Conservation (phyloP, 2,888 invertebrate genomes). For the Plagodis dolabraria region DNA sequence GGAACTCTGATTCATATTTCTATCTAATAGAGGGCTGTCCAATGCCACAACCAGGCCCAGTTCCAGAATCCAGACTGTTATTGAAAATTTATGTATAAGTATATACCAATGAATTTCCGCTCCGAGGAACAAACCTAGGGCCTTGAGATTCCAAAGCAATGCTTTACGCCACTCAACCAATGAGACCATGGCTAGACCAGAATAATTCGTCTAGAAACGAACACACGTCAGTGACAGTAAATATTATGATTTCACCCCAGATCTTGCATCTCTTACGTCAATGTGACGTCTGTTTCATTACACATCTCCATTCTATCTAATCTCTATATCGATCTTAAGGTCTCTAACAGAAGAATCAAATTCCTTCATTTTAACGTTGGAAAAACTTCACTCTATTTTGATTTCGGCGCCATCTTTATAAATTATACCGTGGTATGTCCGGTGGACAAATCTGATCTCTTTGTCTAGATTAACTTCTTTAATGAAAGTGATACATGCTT, state of each 20-base stretch:
- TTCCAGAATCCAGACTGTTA: too few relatives aligned
- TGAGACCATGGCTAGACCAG: conserved; percentile 52
- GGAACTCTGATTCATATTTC: too few relatives aligned
- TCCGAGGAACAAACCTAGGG: too few relatives aligned
- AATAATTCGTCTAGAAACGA: conserved; percentile 73
- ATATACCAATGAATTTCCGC: too few relatives aligned
- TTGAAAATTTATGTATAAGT: too few relatives aligned
- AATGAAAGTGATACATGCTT: conserved; percentile 64
- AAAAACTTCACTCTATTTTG: conserved; percentile 67
- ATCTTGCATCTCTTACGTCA: conserved; percentile 81
- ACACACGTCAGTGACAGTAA: conserved; percentile 71
- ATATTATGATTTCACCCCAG: conserved; percentile 79
- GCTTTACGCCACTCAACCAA: too few relatives aligned
- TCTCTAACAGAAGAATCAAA: conserved; percentile 53
- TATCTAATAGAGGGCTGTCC: too few relatives aligned
- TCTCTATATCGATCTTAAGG: conserved; percentile 56
- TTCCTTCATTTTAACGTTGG: conserved; percentile 47
- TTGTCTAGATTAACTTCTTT: conserved; percentile 65
- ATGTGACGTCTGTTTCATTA: conserved; percentile 82
- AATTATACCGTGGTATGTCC: conserved; percentile 80
- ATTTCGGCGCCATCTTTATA: conserved; percentile 73
- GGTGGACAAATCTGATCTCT: conserved; percentile 72
- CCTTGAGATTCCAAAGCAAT: too few relatives aligned
- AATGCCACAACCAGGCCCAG: too few relatives aligned
- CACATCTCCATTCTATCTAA: conserved; percentile 61